Evolutionary conservation across 2,797 vertebrate genomes (phyloP), one percentile per base, ranked within the genome.

Genomic region (Macrochelys suwanniensis): DNA sequence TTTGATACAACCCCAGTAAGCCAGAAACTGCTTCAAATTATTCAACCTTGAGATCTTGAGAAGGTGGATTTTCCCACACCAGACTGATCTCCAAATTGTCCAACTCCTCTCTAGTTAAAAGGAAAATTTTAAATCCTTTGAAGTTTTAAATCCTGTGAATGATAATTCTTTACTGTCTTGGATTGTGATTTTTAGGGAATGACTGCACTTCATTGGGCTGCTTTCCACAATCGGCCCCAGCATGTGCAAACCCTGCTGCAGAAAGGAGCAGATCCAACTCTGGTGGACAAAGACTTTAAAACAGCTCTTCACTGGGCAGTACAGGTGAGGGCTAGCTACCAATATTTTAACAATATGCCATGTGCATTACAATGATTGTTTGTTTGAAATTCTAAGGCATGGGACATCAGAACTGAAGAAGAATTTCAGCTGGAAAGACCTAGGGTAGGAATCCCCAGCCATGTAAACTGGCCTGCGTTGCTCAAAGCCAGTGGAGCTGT

Each of bases 201-300:
- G 99, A 99, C 99, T 2, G 98, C 99, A 2, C 99, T 99, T 50
- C 99, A 99, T 82, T 99, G 99, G 99, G 98, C 99, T 26, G 99
- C 99, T 4, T 99, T 99, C 96, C 99, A 99, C 96, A 99, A 99
- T 96, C 98, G 97, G 50, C 99, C 99, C 2, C 99, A 99, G 80
- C 99, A 99, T 28, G 98, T 98, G 6, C 98, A 99, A 93, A 98
- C 97, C 45, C 97, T 99, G 91, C 96, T 99, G 96, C 98, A 99
- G 93, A 99, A 98, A 89, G 99, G 99, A 87, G 99, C 99, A 37
- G 99, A 99, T 82, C 98, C 98, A 4, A 99, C 99, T 1, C 97
- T 99, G 68, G 98, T 99, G 97, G 99, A 99, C 97, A 99, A 99
- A 94, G 99, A 99, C 97, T 99, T 99, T 90, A 99, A 99, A 97